phyloP scores from a whole-genome alignment of 1,140 invertebrate genomes.

The Radopholus similis region DNA sequence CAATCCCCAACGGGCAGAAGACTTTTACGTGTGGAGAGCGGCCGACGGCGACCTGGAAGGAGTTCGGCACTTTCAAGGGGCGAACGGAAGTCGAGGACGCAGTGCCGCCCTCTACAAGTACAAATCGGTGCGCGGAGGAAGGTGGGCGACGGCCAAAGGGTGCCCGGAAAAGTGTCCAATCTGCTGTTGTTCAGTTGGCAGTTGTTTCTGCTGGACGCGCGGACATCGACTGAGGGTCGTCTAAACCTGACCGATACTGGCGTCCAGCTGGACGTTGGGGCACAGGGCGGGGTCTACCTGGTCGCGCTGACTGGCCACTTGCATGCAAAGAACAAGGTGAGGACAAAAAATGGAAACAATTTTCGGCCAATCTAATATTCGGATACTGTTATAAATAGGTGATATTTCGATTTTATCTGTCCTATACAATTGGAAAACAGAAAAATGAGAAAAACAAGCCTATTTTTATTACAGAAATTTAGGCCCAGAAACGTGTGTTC shows the following conservation, averaged over 20 bases:
- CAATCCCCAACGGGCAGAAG: constrained; percentile 27
- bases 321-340: too few species aligned
- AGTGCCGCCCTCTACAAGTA: constrained; percentile 7
- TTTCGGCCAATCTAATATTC: too few species aligned
- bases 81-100: not conserved
- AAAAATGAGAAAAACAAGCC: too few species aligned
- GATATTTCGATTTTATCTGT: too few species aligned
- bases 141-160: not conserved
- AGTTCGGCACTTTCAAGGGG: not conserved
- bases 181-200: constrained; percentile 32
- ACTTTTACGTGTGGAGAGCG: constrained; percentile 41
- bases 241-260: constrained; percentile 17
- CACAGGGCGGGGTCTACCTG: constrained; percentile 47
- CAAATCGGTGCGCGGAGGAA: constrained; percentile 27
- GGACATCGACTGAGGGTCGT: not conserved
- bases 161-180: not conserved
- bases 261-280: constrained; percentile 19
- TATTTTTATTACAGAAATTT: too few species aligned
- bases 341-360: too few species aligned
- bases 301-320: constrained; percentile 65
- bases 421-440: too few species aligned
- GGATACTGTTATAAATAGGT: too few species aligned
- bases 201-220: constrained; percentile 31
- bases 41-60: constrained; percentile 28
- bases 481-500: not conserved